phyloP scores from a whole-genome alignment of 2,888 invertebrate species.

The Tribolium freemani region DNA sequence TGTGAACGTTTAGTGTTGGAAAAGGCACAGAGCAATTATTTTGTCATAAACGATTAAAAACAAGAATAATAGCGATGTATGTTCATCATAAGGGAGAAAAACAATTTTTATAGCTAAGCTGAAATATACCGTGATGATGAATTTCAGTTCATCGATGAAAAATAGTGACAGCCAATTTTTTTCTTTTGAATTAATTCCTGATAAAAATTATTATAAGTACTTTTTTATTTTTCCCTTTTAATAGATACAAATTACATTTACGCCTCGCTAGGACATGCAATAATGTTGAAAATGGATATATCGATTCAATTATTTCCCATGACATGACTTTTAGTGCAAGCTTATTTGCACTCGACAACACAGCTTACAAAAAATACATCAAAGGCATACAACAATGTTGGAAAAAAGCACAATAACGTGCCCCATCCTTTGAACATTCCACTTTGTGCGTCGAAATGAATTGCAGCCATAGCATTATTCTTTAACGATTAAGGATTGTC shows the following conservation, averaged over 20 bases:
- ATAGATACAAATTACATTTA: not conserved
- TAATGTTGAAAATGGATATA: not conserved
- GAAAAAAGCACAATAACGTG: not conserved
- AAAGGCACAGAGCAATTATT: too few species aligned
- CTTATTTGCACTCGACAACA: not conserved
- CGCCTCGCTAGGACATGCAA: not conserved
- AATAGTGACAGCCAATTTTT: too few species aligned
- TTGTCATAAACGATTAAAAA: too few species aligned
- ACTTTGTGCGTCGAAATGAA: conserved; percentile 9
- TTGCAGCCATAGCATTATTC: conserved; percentile 11
- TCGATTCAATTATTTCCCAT: not conserved
- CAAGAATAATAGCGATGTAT: too few species aligned
- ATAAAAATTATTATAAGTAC: not conserved
- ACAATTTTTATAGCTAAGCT: too few species aligned
- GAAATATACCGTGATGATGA: too few species aligned
- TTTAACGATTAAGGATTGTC: conserved; percentile 7
- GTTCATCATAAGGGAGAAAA: too few species aligned
- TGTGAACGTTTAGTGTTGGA: too few species aligned
- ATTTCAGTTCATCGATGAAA: too few species aligned
- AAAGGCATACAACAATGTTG: not conserved
- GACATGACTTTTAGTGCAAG: not conserved
- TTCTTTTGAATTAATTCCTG: not conserved
- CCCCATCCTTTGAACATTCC: conserved; percentile 6
- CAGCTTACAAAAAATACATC: not conserved
- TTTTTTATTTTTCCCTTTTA: not conserved